Percentiles rank a stretch among this genome's conserved stretches.
Conservation (phyloP, 2,888 invertebrate genomes). For the Lomographa bimaculata region DNA sequence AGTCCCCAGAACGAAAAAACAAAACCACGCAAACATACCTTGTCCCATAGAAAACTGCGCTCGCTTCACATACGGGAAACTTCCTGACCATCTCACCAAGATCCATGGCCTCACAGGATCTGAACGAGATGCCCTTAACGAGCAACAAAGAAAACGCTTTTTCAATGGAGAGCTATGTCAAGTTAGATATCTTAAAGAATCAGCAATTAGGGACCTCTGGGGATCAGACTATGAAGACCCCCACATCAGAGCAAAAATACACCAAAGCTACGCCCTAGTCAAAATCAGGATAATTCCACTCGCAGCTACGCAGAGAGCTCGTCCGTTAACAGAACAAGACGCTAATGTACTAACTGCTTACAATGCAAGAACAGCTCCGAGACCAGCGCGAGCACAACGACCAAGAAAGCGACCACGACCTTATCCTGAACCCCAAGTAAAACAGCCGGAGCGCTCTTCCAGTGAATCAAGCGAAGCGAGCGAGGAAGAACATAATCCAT, state of each 20-base stretch:
- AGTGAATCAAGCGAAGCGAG: slow-evolving; percentile 79
- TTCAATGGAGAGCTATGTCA: slow-evolving; percentile 82
- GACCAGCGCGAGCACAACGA: slow-evolving; percentile 66
- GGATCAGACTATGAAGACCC: slow-evolving; percentile 78
- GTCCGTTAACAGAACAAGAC: slow-evolving; percentile 78
- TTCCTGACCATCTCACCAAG: slow-evolving; percentile 79
- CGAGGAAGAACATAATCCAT: slow-evolving; percentile 73
- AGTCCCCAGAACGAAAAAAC: slow-evolving; percentile 72
- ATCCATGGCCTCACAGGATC: slow-evolving; percentile 77
- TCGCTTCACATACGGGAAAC: slow-evolving; percentile 78
- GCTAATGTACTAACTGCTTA: slow-evolving; percentile 79
- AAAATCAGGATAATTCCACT: slow-evolving; percentile 79
- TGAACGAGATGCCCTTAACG: slow-evolving; percentile 75
- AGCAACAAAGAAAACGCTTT: slow-evolving; percentile 78
- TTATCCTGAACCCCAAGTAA: slow-evolving; percentile 62
- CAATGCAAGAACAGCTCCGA: slow-evolving; percentile 76
- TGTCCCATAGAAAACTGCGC: slow-evolving; percentile 81
- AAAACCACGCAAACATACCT: slow-evolving; percentile 80
- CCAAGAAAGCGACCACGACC: slow-evolving; percentile 65
- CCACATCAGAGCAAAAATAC: slow-evolving; percentile 73
- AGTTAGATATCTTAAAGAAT: slow-evolving; percentile 76
- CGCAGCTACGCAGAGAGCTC: slow-evolving; percentile 71
- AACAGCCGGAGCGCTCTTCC: slow-evolving; percentile 61
- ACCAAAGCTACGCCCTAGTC: slow-evolving; percentile 76
- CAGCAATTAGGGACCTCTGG: slow-evolving; percentile 80